Evolutionary conservation across 2,888 invertebrate species (phyloP).

Genomic region (Phragmatobia fuliginosa): DNA sequence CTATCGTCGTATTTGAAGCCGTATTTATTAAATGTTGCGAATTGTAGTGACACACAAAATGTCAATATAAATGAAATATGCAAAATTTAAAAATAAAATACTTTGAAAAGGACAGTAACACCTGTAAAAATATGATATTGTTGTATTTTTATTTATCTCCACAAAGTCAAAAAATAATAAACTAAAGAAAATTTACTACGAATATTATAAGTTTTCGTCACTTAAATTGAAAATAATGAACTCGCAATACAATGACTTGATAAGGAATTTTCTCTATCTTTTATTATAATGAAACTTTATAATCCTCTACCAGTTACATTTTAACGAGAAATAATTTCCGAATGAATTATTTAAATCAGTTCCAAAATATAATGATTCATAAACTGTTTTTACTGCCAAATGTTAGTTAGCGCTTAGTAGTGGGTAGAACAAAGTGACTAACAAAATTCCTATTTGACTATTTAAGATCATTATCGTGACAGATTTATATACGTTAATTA

Average conservation of each 20-base stretch:
- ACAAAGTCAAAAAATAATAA: background rate
- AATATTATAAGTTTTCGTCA: background rate
- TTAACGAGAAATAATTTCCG: background rate
- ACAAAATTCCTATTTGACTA: background rate
- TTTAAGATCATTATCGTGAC: background rate
- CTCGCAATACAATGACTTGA: background rate
- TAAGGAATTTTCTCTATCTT: background rate
- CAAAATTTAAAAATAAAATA: background rate
- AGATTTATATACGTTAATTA: background rate
- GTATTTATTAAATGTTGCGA: too few relatives aligned
- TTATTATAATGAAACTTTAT: background rate
- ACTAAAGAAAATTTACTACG: background rate
- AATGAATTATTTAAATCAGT: background rate
- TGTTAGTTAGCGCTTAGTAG: background rate
- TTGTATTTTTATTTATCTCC: background rate
- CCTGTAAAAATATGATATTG: background rate
- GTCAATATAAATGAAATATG: background rate
- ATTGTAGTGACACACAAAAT: constrained; percentile 22
- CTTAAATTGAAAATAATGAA: background rate
- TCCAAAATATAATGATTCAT: background rate
- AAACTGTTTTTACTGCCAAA: background rate
- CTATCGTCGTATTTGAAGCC: too few relatives aligned
- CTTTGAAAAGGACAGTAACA: background rate
- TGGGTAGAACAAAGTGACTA: background rate
- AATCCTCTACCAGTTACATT: background rate